phyloP scores from a whole-genome alignment of 92 coral and sea anemone genomes.

The Scolanthus callimorphus region DNA sequence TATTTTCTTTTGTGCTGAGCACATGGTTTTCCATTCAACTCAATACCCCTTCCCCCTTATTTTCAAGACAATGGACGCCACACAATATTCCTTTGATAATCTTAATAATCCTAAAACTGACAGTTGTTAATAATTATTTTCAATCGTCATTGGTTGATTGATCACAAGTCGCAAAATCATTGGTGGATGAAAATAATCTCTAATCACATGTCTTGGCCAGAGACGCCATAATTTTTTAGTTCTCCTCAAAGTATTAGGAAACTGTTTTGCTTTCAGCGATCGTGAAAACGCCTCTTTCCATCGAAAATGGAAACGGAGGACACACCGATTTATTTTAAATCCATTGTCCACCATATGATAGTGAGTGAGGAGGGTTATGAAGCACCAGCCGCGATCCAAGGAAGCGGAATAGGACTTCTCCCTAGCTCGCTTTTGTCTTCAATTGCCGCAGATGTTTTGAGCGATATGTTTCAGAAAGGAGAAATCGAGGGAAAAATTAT shows the following conservation, averaged over 20 bases:
- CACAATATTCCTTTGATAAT: too few species aligned
- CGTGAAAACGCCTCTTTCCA: not conserved
- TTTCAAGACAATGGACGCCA: too few species aligned
- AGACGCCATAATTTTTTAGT: slow-evolving; percentile 5
- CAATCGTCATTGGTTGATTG: slow-evolving; percentile 69
- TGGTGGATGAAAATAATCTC: slow-evolving; percentile 80
- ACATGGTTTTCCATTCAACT: too few species aligned
- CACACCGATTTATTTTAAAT: slow-evolving; percentile 39
- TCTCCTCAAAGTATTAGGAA: not conserved
- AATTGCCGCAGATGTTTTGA: slow-evolving; percentile 78
- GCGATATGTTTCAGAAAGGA: slow-evolving; percentile 87
- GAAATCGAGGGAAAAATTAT: slow-evolving; percentile 87
- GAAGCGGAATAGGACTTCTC: slow-evolving; percentile 58
- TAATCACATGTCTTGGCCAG: slow-evolving; percentile 49
- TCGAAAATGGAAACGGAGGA: slow-evolving; percentile 40
- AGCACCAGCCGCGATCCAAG: slow-evolving; percentile 39
- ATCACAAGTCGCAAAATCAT: slow-evolving; percentile 50
- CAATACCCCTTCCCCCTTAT: too few species aligned
- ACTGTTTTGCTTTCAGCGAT: not conserved
- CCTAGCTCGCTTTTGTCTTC: slow-evolving; percentile 63
- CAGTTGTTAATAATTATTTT: slow-evolving; percentile 75
- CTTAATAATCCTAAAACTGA: slow-evolving; percentile 17
- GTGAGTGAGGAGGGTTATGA: slow-evolving; percentile 70
- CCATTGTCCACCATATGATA: slow-evolving; percentile 64
- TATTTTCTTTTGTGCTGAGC: too few species aligned